phyloP scores from a whole-genome alignment of 1,140 invertebrate species.

The Contarinia nasturtii region DNA sequence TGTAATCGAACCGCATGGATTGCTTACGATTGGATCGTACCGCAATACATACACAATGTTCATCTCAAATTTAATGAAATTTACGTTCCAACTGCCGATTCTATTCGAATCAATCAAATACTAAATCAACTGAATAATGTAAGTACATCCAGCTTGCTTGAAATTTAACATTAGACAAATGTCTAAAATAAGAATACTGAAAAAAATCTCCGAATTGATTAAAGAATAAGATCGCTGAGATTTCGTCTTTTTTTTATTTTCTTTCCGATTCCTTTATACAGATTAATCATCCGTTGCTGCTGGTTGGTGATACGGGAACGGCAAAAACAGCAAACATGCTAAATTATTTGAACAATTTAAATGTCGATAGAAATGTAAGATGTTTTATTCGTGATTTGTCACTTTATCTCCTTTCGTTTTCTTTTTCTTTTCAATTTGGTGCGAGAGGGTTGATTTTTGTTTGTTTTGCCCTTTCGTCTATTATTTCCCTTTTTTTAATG shows the following conservation, averaged over 20 bases:
- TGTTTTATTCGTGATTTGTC: conserved; percentile 2
- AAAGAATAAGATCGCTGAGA: too few relatives aligned
- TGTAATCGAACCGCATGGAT: conserved; percentile 50
- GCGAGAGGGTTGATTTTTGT: background rate
- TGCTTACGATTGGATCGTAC: conserved; percentile 65
- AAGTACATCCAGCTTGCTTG: conserved; percentile 11
- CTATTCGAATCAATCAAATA: conserved; percentile 56
- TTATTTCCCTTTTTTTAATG: background rate
- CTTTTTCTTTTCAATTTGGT: conserved; percentile 4
- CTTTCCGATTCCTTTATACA: conserved; percentile 8
- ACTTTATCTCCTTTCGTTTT: background rate
- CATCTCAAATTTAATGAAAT: conserved; percentile 57
- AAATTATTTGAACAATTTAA: conserved; percentile 54
- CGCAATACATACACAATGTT: conserved; percentile 51
- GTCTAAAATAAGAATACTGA: conserved; percentile 3
- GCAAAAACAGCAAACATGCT: conserved; percentile 78
- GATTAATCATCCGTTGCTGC: conserved; percentile 55
- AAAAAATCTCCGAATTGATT: conserved; percentile 1
- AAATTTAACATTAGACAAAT: background rate
- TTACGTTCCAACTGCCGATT: conserved; percentile 76
- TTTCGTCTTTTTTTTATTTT: background rate
- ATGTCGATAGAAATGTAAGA: conserved; percentile 48
- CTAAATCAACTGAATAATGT: conserved; percentile 59
- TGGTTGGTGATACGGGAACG: conserved; percentile 77
- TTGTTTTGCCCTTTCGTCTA: too few relatives aligned